Base-by-base conservation (phyloP, 2,113 vertebrate genomes). In the Tachysurus fulvidraco region DNA sequence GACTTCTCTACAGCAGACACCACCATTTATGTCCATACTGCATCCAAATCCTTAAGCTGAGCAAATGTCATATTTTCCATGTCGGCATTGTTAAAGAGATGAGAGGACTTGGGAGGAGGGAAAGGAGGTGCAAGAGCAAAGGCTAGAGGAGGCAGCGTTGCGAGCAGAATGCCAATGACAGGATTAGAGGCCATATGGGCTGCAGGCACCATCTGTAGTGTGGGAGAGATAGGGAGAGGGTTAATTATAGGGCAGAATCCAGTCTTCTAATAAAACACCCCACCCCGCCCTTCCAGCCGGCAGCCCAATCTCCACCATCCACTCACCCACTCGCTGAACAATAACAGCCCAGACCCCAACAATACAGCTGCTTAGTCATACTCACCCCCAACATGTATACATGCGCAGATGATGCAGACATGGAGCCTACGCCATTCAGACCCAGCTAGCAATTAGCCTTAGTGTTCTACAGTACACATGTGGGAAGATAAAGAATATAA, bases 111-210 rank as follows among this genome's bases (percentile, higher is more conserved):
- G 46, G 55, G 79, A 82, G 73, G 76, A 69, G 87, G 71, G 89
- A 85, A 69, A 85, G n/a, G 76, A 87, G 84, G 81, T 62, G 85
- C 91, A 44, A 71, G 85, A 83, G 83, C 59, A 81, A 90, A 88
- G 92, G 89, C 92, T 89, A 91, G 92, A 92, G 91, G 86, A 87
- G 71, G 92, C 89, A 91, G 91, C 88, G 90, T 90, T 50, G 91
- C 88, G 91, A 95, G 89, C 91, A 93, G 94, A 94, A 95, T 95
- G 94, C 94, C 94, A 95, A 94, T 95, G 94, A 95, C 92, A 92
- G 94, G 94, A 96, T 95, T 96, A 95, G 93, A 93, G 93, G 93
- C 94, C 95, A 95, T 96, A 96, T 96, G 95, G 94, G 92, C 93
- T 93, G 91, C 91, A 94, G 94, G 94, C 93, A 94, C 95, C 94